A percentile compares a stretch with the other conserved stretches of the same genome.
Evolutionary conservation across 2,113 vertebrate genomes (phyloP).

Genomic region (Hystrix cristata): DNA sequence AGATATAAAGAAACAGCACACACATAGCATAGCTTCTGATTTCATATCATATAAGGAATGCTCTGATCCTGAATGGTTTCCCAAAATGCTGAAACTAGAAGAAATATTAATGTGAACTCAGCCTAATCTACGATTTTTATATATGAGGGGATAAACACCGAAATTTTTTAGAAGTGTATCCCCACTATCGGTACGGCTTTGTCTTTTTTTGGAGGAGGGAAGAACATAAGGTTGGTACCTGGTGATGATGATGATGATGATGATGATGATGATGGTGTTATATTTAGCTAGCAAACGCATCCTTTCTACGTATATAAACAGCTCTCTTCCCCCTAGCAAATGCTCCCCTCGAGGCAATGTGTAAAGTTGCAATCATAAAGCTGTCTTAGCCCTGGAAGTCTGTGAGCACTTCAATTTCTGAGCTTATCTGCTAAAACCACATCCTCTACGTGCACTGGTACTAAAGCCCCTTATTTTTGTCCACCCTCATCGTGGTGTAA

Average conservation of each 20-base stretch:
- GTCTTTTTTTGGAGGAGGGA: fast-evolving
- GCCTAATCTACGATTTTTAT: background rate
- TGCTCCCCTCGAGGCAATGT: background rate
- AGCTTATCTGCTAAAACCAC: background rate
- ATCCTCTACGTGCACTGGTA: background rate
- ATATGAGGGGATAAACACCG: background rate
- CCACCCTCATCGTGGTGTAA: background rate
- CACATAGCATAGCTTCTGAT: background rate
- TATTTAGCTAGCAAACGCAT: background rate
- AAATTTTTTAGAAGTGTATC: background rate
- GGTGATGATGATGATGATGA: fast-evolving
- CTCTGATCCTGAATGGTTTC: background rate
- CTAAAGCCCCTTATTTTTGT: background rate
- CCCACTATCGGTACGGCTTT: background rate
- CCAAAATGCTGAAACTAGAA: background rate
- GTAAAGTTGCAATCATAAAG: background rate
- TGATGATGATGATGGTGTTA: background rate
- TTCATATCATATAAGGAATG: background rate
- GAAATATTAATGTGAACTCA: background rate
- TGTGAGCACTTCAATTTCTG: background rate
- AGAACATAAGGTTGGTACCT: background rate
- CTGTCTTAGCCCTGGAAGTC: background rate
- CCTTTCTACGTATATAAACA: background rate
- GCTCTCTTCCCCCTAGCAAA: background rate
- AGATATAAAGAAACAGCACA: background rate